phyloP scores from a whole-genome alignment of 53 echinoderm and acorn worm species.

The Astropecten irregularis region DNA sequence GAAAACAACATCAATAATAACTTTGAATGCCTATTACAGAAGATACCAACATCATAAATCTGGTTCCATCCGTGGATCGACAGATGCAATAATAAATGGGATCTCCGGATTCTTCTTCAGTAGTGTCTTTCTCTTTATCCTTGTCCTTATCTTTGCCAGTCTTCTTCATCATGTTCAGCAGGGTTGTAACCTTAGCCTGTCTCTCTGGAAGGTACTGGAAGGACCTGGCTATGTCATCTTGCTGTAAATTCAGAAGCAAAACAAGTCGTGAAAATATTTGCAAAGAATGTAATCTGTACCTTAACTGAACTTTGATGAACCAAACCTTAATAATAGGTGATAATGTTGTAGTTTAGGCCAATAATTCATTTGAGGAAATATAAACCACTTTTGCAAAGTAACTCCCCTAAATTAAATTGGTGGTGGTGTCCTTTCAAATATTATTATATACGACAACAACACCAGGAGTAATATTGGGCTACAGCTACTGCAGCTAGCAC shows the following conservation, averaged over 20 bases:
- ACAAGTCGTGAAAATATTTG: not conserved
- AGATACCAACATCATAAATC: conserved; percentile 99
- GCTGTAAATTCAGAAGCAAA: conserved; percentile 34
- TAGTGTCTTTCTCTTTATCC: conserved; percentile 48
- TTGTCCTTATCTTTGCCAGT: conserved; percentile 57
- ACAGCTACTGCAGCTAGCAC: too few species aligned
- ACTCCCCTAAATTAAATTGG: too few species aligned
- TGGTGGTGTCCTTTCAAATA: too few species aligned
- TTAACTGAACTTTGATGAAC: not conserved
- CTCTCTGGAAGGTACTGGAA: conserved; percentile 84
- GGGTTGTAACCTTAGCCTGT: conserved; percentile 78
- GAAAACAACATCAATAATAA: too few species aligned
- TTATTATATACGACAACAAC: too few species aligned
- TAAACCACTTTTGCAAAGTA: too few species aligned
- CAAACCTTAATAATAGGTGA: not conserved
- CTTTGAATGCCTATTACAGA: too few species aligned
- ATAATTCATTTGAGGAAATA: too few species aligned
- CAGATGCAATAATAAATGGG: conserved; percentile 80
- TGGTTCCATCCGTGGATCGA: conserved; percentile 75
- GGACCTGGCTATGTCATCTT: conserved; percentile 69
- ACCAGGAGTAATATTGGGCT: too few species aligned
- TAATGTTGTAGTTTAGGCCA: too few species aligned
- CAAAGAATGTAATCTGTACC: not conserved
- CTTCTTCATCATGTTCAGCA: conserved; percentile 88
- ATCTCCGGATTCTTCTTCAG: conserved; percentile 43